Conservation (phyloP, 2,113 vertebrate genomes). For the Semicossyphus pulcher region DNA sequence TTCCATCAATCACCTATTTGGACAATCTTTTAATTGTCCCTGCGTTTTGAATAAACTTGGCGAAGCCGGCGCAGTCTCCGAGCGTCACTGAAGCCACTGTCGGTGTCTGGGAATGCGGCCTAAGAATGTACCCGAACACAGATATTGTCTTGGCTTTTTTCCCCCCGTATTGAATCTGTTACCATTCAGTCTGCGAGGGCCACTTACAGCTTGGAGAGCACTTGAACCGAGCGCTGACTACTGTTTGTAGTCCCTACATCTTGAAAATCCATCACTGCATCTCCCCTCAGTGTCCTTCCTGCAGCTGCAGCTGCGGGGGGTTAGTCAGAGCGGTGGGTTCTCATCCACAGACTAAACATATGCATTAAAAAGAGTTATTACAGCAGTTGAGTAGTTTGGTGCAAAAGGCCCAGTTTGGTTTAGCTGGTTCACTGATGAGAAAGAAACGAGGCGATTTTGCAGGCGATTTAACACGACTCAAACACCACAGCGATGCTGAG, state of each 20-base stretch:
- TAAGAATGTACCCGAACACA: conserved; percentile 72
- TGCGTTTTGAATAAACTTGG: conserved; percentile 46
- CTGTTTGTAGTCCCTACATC: conserved; percentile 66
- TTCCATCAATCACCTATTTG: conserved; percentile 53
- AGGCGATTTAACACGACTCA: background rate
- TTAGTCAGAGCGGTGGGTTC: conserved; percentile 37
- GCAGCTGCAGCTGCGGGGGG: conserved; percentile 54
- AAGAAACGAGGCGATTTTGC: background rate
- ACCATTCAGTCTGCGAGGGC: conserved; percentile 31
- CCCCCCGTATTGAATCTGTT: conserved; percentile 44
- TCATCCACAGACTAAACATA: conserved; percentile 25
- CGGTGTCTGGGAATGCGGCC: conserved; percentile 62
- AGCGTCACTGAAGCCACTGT: conserved; percentile 34
- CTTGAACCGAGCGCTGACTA: conserved; percentile 70
- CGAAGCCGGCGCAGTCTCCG: conserved; percentile 7
- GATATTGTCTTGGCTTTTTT: conserved; percentile 38
- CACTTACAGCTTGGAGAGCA: conserved; percentile 63
- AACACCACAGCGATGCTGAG: background rate
- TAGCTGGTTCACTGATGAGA: conserved; percentile 4
- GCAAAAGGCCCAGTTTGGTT: background rate
- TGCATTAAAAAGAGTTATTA: conserved; percentile 44
- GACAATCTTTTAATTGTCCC: conserved; percentile 23
- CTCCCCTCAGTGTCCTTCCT: conserved; percentile 38
- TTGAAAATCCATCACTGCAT: conserved; percentile 76
- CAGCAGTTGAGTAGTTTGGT: background rate